These are phyloP conservation scores for Notothenia coriiceps DNA, from an alignment of 2,113 vertebrate species.

Conservation along the genomic window DNA sequence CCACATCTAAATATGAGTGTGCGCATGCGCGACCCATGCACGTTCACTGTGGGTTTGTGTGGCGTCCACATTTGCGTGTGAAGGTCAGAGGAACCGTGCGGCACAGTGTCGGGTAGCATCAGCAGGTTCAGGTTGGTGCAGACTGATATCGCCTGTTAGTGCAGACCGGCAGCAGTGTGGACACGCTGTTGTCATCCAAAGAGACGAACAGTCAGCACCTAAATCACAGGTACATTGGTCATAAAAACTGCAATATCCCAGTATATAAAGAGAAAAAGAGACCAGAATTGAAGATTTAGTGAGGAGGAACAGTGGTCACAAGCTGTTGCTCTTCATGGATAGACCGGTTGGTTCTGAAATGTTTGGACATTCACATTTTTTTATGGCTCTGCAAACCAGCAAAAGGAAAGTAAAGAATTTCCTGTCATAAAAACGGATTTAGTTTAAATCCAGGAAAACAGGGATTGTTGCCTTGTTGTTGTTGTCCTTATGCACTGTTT, in stretches of 20 bases:
- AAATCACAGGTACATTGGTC: conserved; percentile 19
- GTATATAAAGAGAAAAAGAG: conserved; percentile 19
- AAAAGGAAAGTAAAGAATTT: too few species aligned
- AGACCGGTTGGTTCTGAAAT: conserved; percentile 4
- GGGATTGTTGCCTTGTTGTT: background rate
- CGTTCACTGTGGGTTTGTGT: conserved; percentile 13
- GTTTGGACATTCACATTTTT: background rate
- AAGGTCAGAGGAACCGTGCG: conserved; percentile 60
- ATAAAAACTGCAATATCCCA: conserved; percentile 19
- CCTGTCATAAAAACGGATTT: background rate
- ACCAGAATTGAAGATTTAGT: conserved; percentile 1
- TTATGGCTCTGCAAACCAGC: background rate
- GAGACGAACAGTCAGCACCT: conserved; percentile 4
- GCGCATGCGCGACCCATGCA: background rate
- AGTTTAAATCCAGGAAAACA: background rate
- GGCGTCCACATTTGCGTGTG: conserved; percentile 23
- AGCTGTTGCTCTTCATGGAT: conserved; percentile 6
- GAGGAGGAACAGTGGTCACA: background rate
- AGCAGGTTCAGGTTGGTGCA: conserved; percentile 39
- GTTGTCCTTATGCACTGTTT: background rate
- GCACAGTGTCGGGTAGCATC: conserved; percentile 55
- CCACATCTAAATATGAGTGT: conserved; percentile 29
- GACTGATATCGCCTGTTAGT: conserved; percentile 53
- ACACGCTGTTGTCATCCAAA: conserved; percentile 25
- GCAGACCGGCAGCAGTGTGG: conserved; percentile 47